Evolutionary conservation across 2,888 invertebrate genomes (phyloP).

Genomic region (Venustoraphidia nigricollis): DNA sequence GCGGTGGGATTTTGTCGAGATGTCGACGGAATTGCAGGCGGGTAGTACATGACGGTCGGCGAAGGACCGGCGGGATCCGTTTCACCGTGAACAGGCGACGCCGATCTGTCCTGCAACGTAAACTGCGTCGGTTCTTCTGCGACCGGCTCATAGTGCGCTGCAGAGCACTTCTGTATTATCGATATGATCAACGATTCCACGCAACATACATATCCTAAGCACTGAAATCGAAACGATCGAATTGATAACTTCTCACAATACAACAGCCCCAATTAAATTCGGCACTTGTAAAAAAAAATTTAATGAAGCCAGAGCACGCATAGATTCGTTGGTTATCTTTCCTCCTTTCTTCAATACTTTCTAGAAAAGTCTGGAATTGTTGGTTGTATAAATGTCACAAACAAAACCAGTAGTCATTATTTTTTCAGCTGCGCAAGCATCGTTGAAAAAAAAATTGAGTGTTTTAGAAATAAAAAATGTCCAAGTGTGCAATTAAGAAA

Average conservation of each 20-base stretch:
- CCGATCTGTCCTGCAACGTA: slow-evolving; percentile 27
- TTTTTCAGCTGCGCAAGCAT: too few species aligned
- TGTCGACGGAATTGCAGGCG: slow-evolving; percentile 27
- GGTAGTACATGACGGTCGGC: slow-evolving; percentile 19
- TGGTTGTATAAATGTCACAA: too few species aligned
- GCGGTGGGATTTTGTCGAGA: slow-evolving; percentile 33
- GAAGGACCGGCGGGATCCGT: slow-evolving; percentile 23
- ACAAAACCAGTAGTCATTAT: too few species aligned
- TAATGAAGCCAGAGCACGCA: too few species aligned
- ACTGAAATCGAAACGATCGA: slow-evolving; percentile 24
- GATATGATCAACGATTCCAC: slow-evolving; percentile 41
- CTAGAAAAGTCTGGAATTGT: too few species aligned
- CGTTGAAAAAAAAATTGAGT: too few species aligned
- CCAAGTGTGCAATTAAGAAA: too few species aligned
- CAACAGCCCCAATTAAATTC: too few species aligned
- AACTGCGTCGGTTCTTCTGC: slow-evolving; percentile 45
- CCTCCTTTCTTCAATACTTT: too few species aligned
- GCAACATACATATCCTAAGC: slow-evolving; percentile 44
- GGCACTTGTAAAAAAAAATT: too few species aligned
- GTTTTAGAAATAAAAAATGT: too few species aligned
- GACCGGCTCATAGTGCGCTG: slow-evolving; percentile 41
- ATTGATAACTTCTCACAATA: not conserved
- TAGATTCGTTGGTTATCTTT: too few species aligned
- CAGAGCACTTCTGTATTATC: slow-evolving; percentile 39
- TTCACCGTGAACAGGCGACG: slow-evolving; percentile 19